phyloP scores from a whole-genome alignment of 2,797 vertebrate species.

The Microctenopoma steveboyesi region DNA sequence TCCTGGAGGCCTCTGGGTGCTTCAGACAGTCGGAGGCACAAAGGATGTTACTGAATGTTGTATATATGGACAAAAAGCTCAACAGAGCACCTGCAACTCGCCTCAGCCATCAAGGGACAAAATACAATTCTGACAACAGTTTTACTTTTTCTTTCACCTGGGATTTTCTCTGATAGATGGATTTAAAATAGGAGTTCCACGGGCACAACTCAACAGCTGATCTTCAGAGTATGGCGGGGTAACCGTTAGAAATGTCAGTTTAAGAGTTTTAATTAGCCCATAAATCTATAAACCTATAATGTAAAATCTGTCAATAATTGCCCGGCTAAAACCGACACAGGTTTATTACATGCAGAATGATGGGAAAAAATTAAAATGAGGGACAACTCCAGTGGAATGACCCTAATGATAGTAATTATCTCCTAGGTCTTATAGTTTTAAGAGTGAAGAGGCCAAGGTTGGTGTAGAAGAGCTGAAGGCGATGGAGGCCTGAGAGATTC shows the following conservation, averaged over 20 bases:
- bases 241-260: slow-evolving; percentile 32
- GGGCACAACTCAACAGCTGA: slow-evolving; percentile 12
- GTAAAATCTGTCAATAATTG: slow-evolving; percentile 37
- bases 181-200: slow-evolving; percentile 21
- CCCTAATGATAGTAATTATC: slow-evolving; percentile 76
- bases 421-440: slow-evolving; percentile 72
- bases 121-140: slow-evolving; percentile 33
- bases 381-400: slow-evolving; percentile 60
- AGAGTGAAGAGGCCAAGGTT: slow-evolving; percentile 53
- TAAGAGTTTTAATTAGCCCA: slow-evolving; percentile 14
- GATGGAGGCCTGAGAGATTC: slow-evolving; percentile 63
- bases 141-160: no score
- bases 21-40: slow-evolving; percentile 57
- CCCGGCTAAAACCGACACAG: slow-evolving; percentile 43
- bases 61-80: slow-evolving; percentile 35
- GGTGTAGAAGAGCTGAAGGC: slow-evolving; percentile 70
- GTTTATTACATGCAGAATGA: slow-evolving; percentile 43
- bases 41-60: slow-evolving; percentile 31
- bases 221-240: slow-evolving; percentile 4
- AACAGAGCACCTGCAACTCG: slow-evolving; percentile 33
- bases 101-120: slow-evolving; percentile 32
- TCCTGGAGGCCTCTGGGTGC: slow-evolving; percentile 49
- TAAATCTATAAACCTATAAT: slow-evolving; percentile 3
- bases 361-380: slow-evolving; percentile 38
- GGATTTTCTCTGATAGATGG: slow-evolving; percentile 14